Evolutionary conservation across 2,888 invertebrate genomes (phyloP).

Genomic region (Pyralis farinalis): DNA sequence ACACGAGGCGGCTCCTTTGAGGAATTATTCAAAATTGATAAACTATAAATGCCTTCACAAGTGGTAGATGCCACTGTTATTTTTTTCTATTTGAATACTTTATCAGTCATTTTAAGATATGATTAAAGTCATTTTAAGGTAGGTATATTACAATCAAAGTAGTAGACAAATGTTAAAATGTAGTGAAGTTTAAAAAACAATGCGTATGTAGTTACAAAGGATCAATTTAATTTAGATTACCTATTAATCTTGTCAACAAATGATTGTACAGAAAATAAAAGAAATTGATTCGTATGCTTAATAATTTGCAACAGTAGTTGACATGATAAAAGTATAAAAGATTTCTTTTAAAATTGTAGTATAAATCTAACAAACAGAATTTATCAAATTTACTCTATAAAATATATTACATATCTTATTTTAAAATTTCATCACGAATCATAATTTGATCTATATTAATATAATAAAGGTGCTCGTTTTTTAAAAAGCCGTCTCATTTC

Average conservation of each 20-base stretch:
- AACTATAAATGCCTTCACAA: slow-evolving; percentile 71
- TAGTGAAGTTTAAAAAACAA: too few species aligned
- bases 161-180: too few species aligned
- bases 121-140: too few species aligned
- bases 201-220: too few species aligned
- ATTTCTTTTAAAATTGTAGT: background rate
- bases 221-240: too few species aligned
- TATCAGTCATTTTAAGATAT: slow-evolving; percentile 39
- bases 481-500: slow-evolving; percentile 41
- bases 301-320: background rate
- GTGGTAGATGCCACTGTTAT: slow-evolving; percentile 75
- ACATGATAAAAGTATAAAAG: background rate
- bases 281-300: background rate
- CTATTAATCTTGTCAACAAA: too few species aligned
- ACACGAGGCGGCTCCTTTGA: slow-evolving; percentile 71
- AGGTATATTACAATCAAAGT: slow-evolving; percentile 12
- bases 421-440: slow-evolving; percentile 10
- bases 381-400: background rate
- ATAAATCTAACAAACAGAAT: background rate
- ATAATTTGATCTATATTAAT: slow-evolving; percentile 22
- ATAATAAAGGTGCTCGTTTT: slow-evolving; percentile 26
- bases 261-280: too few species aligned
- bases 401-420: slow-evolving; percentile 5
- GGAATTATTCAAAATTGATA: slow-evolving; percentile 77
- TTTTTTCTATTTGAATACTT: slow-evolving; percentile 45